phyloP scores from a whole-genome alignment of 2,113 vertebrate genomes.

The Lycocorax pyrrhopterus region DNA sequence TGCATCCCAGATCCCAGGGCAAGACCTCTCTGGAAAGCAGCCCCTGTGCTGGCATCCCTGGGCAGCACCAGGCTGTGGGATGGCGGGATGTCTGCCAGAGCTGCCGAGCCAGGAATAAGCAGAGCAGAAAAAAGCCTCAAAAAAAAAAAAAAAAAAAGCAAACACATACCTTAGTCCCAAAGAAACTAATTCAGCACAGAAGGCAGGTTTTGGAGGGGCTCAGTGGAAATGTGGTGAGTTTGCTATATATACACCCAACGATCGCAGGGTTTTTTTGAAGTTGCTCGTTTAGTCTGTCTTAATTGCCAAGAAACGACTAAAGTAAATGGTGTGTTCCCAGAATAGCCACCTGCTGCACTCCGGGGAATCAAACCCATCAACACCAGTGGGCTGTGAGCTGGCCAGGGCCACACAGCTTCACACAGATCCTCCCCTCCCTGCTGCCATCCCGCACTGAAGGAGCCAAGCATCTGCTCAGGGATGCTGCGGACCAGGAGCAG shows the following conservation, averaged over 20 bases:
- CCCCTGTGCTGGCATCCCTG: neutral
- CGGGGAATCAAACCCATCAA: neutral
- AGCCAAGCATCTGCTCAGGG: neutral
- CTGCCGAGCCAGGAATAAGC: neutral
- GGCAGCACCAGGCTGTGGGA: neutral
- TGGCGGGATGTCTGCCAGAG: neutral
- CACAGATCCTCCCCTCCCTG: neutral
- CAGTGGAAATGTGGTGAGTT: constrained; percentile 11
- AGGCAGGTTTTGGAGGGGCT: constrained; percentile 16
- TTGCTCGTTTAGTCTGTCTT: neutral
- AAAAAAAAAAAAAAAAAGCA: neutral
- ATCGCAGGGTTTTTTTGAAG: neutral
- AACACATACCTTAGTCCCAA: neutral
- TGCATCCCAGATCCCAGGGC: neutral
- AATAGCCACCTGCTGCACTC: neutral
- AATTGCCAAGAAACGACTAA: neutral
- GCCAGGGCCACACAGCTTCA: neutral
- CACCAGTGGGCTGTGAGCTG: neutral
- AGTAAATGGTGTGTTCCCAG: neutral
- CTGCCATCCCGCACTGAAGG: accelerated
- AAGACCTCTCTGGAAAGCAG: neutral
- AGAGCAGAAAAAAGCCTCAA: neutral
- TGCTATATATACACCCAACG: constrained; percentile 18
- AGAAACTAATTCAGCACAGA: neutral
- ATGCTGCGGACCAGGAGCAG: neutral